Evolutionary conservation across 2,113 vertebrate genomes (phyloP), one percentile per base, ranked within the genome.

Genomic region (Phyllopteryx taeniolatus): DNA sequence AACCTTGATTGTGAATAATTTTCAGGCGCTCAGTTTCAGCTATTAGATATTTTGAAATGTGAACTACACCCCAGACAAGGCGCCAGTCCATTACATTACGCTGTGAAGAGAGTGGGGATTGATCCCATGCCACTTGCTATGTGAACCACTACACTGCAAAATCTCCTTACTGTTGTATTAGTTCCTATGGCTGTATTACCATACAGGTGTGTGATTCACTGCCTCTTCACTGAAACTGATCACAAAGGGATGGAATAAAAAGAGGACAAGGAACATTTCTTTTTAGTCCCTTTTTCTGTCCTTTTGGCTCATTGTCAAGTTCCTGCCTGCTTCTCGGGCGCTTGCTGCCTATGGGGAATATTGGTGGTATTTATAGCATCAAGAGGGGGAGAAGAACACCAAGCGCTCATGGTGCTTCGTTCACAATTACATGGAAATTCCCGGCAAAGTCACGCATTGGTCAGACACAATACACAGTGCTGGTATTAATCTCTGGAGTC

Each of bases 351-450:
- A 80, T 74, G 67, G 87, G 80, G 79, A 85, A 70, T 71, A 57
- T 75, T 71, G 73, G 72, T 68, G 68, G 74, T 90, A 89, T 90
- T 87, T 87, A 88, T 91, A 87, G 84, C 4, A 2, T 22, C 13
- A 77, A 74, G 74, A 71, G 79, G 68, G 76, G 77, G 22, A 78
- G 76, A 83, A 83, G 71, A 68, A 79, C 76, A 79, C 67, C 62
- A 39, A 80, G 72, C 73, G 67, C 83, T 85, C 78, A 74, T 74
- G 79, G 77, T 75, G 83, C 79, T 82, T 84, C 82, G 77, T 80
- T 87, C 77, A 86, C 90, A 91, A 92, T 93, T 92, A 89, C 88
- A 92, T 84, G 88, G 91, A 93, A 90, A 92, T 92, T 91, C 82
- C 82, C 74, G 33, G 85, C 84, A 82, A 67, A 77, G 91, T 90